phyloP scores from a whole-genome alignment of 2,797 vertebrate species.

The Cetoscarus ocellatus region DNA sequence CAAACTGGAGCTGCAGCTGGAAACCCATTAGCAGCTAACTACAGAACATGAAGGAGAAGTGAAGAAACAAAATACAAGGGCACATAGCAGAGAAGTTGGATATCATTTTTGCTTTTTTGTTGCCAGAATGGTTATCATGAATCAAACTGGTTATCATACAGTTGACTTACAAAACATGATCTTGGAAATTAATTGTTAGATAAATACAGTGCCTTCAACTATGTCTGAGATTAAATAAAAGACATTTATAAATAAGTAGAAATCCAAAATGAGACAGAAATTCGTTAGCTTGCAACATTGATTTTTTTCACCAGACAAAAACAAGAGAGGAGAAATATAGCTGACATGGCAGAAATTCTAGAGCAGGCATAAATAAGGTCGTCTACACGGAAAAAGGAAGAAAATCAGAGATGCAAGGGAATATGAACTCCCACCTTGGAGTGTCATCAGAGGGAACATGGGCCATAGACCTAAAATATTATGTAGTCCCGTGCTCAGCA shows the following conservation, averaged over 20 bases:
- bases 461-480: constrained; percentile 42
- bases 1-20: too few relatives aligned
- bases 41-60: too few relatives aligned
- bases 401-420: constrained; percentile 22
- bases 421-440: constrained; percentile 25
- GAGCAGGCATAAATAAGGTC: constrained; percentile 8
- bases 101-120: too few relatives aligned
- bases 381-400: constrained; percentile 11
- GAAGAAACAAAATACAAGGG: too few relatives aligned
- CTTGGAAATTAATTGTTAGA: too few relatives aligned
- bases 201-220: too few relatives aligned
- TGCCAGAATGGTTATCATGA: too few relatives aligned
- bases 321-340: not conserved
- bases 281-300: not conserved
- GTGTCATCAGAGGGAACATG: constrained; percentile 26
- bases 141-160: too few relatives aligned
- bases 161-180: too few relatives aligned
- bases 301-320: not conserved
- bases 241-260: not conserved
- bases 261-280: constrained; percentile 1
- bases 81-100: too few relatives aligned
- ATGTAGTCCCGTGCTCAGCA: constrained; percentile 47
- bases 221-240: too few relatives aligned
- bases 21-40: too few relatives aligned
- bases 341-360: constrained; percentile 10